A percentile compares a stretch with the other conserved stretches of the same genome.
Evolutionary conservation across 2,113 vertebrate species (phyloP).

Genomic region (Rafetus swinhoei): DNA sequence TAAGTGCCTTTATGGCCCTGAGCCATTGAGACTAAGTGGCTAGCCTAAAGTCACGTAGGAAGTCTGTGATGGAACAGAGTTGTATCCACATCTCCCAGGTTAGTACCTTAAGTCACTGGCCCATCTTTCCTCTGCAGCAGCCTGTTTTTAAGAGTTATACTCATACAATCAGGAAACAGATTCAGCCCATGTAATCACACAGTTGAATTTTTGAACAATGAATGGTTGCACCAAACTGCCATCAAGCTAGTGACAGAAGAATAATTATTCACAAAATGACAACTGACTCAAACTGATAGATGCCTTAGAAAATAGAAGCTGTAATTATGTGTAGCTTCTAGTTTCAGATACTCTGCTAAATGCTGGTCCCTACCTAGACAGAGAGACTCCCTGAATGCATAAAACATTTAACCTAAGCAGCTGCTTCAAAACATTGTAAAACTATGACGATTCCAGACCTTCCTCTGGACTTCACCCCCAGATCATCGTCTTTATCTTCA

Average conservation of each 20-base stretch:
- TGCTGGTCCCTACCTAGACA: neutral
- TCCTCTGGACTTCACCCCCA: accelerated
- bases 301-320: slow-evolving; percentile 51
- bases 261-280: slow-evolving; percentile 38
- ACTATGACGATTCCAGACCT: neutral
- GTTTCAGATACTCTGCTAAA: slow-evolving; percentile 40
- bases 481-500: neutral
- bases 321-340: slow-evolving; percentile 20
- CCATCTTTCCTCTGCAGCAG: neutral
- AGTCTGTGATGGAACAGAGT: neutral
- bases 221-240: slow-evolving; percentile 16
- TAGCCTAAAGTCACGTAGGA: slow-evolving; percentile 49
- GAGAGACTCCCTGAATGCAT: slow-evolving; percentile 27
- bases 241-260: slow-evolving; percentile 23
- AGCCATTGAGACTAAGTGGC: neutral
- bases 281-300: neutral
- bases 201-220: neutral
- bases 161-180: neutral
- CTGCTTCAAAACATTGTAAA: neutral
- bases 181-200: neutral
- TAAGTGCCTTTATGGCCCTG: neutral
- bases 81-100: neutral
- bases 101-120: neutral
- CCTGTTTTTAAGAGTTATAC: slow-evolving; percentile 7
- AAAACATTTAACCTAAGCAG: neutral